Conservation (phyloP, 2,113 vertebrate species). For the Brachypteracias leptosomus region DNA sequence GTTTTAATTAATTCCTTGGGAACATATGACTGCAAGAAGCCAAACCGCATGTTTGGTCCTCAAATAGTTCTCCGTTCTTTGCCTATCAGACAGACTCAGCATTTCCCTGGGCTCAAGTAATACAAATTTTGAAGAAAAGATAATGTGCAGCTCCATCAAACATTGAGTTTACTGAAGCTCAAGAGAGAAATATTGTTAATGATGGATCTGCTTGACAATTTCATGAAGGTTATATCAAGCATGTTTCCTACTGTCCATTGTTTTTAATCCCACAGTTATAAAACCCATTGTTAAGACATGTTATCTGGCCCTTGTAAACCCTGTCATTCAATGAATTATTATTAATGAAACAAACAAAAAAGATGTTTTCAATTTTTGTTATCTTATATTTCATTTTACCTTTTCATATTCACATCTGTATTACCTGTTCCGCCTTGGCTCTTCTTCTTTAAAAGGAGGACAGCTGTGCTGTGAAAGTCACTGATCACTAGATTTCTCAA, state of each 20-base stretch:
- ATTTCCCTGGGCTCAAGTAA: neutral
- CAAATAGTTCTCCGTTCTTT: neutral
- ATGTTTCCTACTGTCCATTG: neutral
- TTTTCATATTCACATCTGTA: neutral
- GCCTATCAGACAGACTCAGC: neutral
- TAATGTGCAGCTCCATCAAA: neutral
- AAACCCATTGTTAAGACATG: too few species aligned
- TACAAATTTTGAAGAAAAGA: neutral
- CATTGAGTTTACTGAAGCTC: neutral
- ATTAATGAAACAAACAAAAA: neutral
- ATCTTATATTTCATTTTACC: neutral
- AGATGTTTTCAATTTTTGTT: neutral
- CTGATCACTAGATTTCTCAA: neutral
- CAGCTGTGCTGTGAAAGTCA: neutral
- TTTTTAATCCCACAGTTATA: neutral
- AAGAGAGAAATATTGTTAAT: neutral
- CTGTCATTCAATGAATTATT: neutral
- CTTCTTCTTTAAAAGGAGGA: neutral
- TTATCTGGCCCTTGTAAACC: too few species aligned
- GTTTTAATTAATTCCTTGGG: neutral
- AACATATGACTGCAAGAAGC: neutral
- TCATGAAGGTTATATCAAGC: neutral
- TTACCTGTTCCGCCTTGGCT: neutral
- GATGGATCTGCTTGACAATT: neutral
- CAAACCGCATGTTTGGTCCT: neutral